Base-by-base conservation (phyloP, 2,797 vertebrate genomes). In the Centropyge bicolor region DNA sequence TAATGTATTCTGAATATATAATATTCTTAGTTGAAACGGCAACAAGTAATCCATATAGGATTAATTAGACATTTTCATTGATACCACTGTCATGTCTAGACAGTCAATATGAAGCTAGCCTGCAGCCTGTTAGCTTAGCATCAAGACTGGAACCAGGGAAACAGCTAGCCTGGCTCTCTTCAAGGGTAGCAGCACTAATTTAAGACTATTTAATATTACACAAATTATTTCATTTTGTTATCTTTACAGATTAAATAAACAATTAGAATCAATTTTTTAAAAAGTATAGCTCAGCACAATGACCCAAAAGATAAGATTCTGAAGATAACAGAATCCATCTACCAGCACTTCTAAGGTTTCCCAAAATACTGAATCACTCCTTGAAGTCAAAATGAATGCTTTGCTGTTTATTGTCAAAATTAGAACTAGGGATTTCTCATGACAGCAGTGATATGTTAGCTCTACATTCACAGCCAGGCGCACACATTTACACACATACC, bases 401-500 rank as follows among this genome's bases (percentile, higher is more conserved):
- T 45, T 45, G 24, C 41, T 56, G 12, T 65, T 66, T 27, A n/a
- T 13, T 46, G 52, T 27, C 56, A 10, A 9, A 20, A 7, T 49
- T 70, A 49, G 36, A 74, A 41, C 51, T 16, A 45, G 7, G 56
- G n/a, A 9, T 40, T 43, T 72, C 64, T 31, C 43, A 63, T 64
- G 64, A 57, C 69, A 46, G 52, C 79, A 22, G 22, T 70, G 70
- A 78, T 31, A 62, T 27, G 12, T 41, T 49, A 31, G 9, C 49
- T 70, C 13, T 41, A 27, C 4, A 46, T 80, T 52, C 35, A 22
- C 22, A 64, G 48, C 41, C 65, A 57, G 3, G 68, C 72, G 35
- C 70, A 61, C 72, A 60, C 45, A 65, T 64, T 61, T 20, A 67
- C 73, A 81, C 52, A 46, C 52, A 59, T n/a, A 40, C 40, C 16